Percentiles rank a stretch among this genome's conserved stretches.
phyloP scores from a whole-genome alignment of 2,113 vertebrate species.

The Hemichromis elongatus region DNA sequence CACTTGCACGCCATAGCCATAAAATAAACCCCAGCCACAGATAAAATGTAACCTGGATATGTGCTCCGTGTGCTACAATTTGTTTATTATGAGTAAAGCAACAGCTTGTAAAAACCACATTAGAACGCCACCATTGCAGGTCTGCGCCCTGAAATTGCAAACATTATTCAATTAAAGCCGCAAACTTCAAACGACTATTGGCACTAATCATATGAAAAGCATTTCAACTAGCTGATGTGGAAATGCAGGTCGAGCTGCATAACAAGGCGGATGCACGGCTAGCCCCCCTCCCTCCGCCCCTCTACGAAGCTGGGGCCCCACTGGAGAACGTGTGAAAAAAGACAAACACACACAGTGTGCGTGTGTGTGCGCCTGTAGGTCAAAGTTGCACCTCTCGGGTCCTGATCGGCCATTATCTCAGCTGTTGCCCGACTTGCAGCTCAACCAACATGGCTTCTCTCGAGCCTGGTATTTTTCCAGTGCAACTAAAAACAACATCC shows the following conservation, averaged over 20 bases:
- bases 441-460: slow-evolving; percentile 70
- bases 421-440: slow-evolving; percentile 62
- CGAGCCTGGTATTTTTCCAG: slow-evolving; percentile 15
- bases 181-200: neutral
- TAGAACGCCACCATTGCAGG: neutral
- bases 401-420: slow-evolving; percentile 73
- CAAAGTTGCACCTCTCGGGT: slow-evolving; percentile 56
- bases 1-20: neutral
- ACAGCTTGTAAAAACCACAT: neutral
- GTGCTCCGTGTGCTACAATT: neutral
- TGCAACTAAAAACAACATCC: neutral
- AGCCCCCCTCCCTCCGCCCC: neutral
- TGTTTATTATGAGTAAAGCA: neutral
- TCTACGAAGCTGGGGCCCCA: neutral
- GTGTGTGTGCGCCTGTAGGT: slow-evolving; percentile 25
- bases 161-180: neutral
- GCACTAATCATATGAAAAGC: neutral
- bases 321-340: neutral
- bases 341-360: neutral
- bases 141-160: neutral
- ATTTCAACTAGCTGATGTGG: slow-evolving; percentile 5
- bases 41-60: neutral
- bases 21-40: neutral
- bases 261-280: neutral
- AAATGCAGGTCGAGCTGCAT: slow-evolving; percentile 39